Base-by-base conservation (phyloP, 2,888 invertebrate genomes). In the Acanthosepion esculentum region DNA sequence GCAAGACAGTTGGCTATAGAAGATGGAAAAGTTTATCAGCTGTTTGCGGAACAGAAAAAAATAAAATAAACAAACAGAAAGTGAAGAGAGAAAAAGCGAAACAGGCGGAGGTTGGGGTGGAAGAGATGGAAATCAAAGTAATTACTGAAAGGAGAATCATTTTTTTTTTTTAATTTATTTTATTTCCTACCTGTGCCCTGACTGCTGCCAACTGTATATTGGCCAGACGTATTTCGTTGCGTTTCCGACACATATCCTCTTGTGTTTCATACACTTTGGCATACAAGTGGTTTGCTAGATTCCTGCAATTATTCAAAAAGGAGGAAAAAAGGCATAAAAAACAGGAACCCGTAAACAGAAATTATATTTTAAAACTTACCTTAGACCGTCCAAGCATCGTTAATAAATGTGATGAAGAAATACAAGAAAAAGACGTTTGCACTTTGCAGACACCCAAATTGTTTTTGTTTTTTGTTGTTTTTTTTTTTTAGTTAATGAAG, bases 201-300 rank as follows among this genome's bases (percentile, higher is more conserved):
- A 99, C 98, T 95, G 99, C 99, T 94, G 99, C 98, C 95, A 99
- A 98, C 97, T 99, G 99, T 95, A 99, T 98, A 97, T 99, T 99
- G 94, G 99, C 99, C 94, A 99, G 98, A 96, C 99, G 98, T 96
- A 99, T 98, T 98, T 99, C 99, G 97, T 99, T 99, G 97, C 98
- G 98, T 98, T 99, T 99, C 98, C 99, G 98, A 95, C 99, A 99
- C 97, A 99, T 98, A 97, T 99, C 99, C 97, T 99, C 99, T 98
- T 99, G 98, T 95, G 99, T 98, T 98, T 99, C 99, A 97, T 99
- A 99, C 96, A 99, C 99, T 98, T 99, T 99, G 97, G 98, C 99
- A 98, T 98, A 99, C 95, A 99, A 98, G 97, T 98, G 97, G 95
- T 97, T 97, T 59, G 97, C 97, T 95, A 97, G 96, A 96, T 97